Evolutionary conservation across 2,888 invertebrate species (phyloP), one percentile per base, ranked within the genome.

Genomic region (Lucinisca nassula): DNA sequence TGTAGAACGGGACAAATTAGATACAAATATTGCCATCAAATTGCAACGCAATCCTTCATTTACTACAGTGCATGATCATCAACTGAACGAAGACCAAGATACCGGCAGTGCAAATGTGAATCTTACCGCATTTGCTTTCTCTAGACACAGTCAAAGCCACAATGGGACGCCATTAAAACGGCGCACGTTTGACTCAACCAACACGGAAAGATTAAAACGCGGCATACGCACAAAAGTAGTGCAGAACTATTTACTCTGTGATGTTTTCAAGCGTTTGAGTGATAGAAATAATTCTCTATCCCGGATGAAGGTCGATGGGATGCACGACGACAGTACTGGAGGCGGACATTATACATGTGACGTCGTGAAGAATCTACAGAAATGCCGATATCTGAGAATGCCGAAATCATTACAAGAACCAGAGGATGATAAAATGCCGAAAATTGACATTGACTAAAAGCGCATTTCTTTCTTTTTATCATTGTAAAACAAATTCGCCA

Each of bases 221-320:
- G 67, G 67, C 1, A 67, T 67, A 35, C 32, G 67, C 1, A 67
- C 67, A 1, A 67, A 67, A 35, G 67, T 67, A 10, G 67, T 67
- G 8, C 67, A 67, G 35, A 67, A 67, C 67, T 67, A 67, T 35
- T 67, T 67, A 67, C 67, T 67, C 2, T 67, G 67, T 67, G 67
- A 67, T 35, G 67, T 67, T 4, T 67, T 67, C 67, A 67, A 67
- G 67, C 67, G 67, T 24, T 21, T 67, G 30, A 67, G 67, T 67
- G 67, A 67, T 67, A 67, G 67, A 21, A 67, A 67, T 35, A 67
- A 35, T 35, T 67, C 67, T 1, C 67, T 67, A 1, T 32, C 67
- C 8, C 4, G 67, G 17, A 67, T 67, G 67, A 67, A 67, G n/a
- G 24, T 67, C 35, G 61, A 61, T 30, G 67, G 67, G 8, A 32